phyloP scores from a whole-genome alignment of 64 coral and sea anemone genomes.

The Dendronephthya gigantea region DNA sequence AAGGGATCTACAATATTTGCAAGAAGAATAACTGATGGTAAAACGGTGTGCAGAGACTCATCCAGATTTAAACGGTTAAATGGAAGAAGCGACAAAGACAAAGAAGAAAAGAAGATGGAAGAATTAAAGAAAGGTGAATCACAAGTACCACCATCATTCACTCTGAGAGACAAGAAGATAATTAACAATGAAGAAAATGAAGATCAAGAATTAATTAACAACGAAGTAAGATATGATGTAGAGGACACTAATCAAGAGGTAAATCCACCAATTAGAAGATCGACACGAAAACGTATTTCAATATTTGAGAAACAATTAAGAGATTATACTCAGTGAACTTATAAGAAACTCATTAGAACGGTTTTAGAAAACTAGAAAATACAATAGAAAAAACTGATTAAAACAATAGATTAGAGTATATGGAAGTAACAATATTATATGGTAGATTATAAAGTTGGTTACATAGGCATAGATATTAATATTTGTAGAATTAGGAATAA shows the following conservation, averaged over 20 bases:
- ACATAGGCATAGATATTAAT: no score
- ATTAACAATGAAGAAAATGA: neutral
- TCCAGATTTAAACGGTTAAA: neutral
- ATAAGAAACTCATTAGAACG: no score
- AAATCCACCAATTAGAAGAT: neutral
- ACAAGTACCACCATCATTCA: neutral
- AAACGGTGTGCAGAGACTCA: slow-evolving; percentile 4
- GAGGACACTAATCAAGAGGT: neutral
- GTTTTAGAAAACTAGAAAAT: no score
- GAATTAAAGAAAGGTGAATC: neutral
- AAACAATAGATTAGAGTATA: no score
- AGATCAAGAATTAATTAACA: neutral
- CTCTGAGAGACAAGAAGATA: neutral
- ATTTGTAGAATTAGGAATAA: no score
- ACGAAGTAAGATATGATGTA: neutral
- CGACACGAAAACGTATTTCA: neutral
- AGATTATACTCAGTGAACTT: no score
- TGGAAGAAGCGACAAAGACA: neutral
- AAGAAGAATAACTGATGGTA: neutral
- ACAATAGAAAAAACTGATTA: no score
- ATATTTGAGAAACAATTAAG: neutral
- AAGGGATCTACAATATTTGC: neutral
- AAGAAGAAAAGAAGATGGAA: neutral
- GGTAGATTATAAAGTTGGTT: no score
- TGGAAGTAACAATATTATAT: no score